Evolutionary conservation across 2,888 invertebrate species (phyloP).

Genomic region (Venusia cambrica): DNA sequence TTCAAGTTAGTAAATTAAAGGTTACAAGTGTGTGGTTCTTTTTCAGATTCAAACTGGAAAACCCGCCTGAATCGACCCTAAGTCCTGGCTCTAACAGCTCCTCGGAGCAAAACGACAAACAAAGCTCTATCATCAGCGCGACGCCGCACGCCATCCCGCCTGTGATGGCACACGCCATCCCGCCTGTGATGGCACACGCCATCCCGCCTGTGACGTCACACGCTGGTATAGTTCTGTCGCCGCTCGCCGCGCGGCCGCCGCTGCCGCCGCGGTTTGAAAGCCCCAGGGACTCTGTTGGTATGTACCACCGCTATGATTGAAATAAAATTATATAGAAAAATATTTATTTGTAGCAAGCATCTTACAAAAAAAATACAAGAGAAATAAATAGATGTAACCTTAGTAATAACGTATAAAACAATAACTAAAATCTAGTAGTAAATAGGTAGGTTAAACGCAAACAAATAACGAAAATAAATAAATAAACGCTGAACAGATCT

Average conservation of each 20-base stretch:
- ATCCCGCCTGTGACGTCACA: conserved; percentile 26
- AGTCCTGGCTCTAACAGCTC: conserved; percentile 76
- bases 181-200: conserved; percentile 23
- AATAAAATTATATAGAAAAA: no score
- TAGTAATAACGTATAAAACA: no score
- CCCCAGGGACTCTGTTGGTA: conserved; percentile 62
- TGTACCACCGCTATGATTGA: no score
- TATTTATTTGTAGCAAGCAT: no score
- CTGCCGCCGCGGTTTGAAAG: conserved; percentile 63
- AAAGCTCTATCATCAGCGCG: conserved; percentile 68
- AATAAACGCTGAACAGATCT: no score
- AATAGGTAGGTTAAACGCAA: no score
- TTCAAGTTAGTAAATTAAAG: no score
- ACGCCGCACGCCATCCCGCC: conserved; percentile 27
- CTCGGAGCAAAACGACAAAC: conserved; percentile 70
- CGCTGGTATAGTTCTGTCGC: conserved; percentile 50
- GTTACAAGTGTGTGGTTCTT: no score
- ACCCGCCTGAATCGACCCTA: conserved; percentile 62
- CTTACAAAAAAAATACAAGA: no score
- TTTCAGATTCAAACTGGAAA: conserved; percentile 66
- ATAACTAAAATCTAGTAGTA: no score
- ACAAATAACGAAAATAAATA: no score
- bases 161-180: conserved; percentile 28
- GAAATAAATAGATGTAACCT: no score
- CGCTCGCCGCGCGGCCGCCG: conserved; percentile 56